Evolutionary conservation across 2,113 vertebrate species (phyloP).

Genomic region (Phyllostomus discolor): DNA sequence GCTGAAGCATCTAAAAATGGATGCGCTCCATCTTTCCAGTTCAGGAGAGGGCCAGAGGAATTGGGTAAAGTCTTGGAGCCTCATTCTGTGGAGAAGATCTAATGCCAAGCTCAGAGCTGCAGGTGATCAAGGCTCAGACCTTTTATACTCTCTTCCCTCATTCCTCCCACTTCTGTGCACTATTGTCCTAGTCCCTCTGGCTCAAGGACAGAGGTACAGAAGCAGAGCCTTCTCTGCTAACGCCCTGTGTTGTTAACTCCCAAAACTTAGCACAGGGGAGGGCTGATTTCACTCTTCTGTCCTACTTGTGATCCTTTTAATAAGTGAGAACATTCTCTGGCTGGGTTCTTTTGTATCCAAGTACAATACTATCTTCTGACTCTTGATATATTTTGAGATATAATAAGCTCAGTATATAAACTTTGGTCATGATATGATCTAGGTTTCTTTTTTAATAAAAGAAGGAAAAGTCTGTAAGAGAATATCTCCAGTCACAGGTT

Average conservation of each 20-base stretch:
- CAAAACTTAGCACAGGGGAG: not conserved
- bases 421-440: not conserved
- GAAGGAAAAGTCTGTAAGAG: not conserved
- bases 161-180: not conserved
- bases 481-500: not conserved
- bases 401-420: constrained; percentile 7
- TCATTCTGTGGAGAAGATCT: not conserved
- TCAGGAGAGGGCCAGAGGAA: not conserved
- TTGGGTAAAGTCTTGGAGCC: not conserved
- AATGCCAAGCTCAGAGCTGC: not conserved
- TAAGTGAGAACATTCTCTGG: not conserved
- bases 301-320: not conserved
- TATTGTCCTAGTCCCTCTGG: not conserved
- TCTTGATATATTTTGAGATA: not conserved
- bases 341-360: not conserved
- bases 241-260: not conserved
- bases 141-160: not conserved
- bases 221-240: not conserved
- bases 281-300: not conserved
- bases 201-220: not conserved
- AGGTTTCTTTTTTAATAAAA: not conserved
- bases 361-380: not conserved
- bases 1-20: not conserved
- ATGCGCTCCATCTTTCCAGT: not conserved
- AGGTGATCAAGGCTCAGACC: not conserved